Evolutionary conservation across 2,113 vertebrate genomes (phyloP).

Genomic region (Micromys minutus): DNA sequence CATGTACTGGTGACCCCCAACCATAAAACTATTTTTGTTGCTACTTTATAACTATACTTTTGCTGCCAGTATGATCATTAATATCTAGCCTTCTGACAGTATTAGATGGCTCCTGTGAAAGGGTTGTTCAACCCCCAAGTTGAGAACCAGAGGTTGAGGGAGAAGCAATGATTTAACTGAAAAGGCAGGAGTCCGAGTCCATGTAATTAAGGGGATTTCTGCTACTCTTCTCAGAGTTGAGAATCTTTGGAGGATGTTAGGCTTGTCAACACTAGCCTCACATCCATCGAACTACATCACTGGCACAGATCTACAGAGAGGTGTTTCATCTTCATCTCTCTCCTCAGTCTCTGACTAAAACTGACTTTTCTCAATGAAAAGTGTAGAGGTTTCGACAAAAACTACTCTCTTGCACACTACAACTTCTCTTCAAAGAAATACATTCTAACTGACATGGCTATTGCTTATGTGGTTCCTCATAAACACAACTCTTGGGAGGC

Average conservation of each 20-base stretch:
- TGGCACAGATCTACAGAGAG: too few species aligned
- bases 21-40: neutral
- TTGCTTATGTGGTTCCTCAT: neutral
- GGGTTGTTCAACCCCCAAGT: neutral
- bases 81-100: neutral
- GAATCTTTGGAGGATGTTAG: fast-evolving
- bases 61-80: neutral
- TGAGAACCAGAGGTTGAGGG: neutral
- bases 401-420: neutral
- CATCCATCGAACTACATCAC: fast-evolving
- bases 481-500: fast-evolving
- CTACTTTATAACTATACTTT: neutral
- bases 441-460: neutral
- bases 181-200: fast-evolving
- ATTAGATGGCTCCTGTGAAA: neutral
- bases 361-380: neutral
- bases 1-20: neutral
- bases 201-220: neutral
- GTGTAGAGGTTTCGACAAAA: fast-evolving
- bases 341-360: fast-evolving
- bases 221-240: neutral
- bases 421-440: neutral
- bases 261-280: neutral
- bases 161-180: neutral
- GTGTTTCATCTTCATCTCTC: neutral